Evolutionary conservation across 2,797 vertebrate species (phyloP), one percentile per base, ranked within the genome.

Genomic region (Clarias laeviceps): DNA sequence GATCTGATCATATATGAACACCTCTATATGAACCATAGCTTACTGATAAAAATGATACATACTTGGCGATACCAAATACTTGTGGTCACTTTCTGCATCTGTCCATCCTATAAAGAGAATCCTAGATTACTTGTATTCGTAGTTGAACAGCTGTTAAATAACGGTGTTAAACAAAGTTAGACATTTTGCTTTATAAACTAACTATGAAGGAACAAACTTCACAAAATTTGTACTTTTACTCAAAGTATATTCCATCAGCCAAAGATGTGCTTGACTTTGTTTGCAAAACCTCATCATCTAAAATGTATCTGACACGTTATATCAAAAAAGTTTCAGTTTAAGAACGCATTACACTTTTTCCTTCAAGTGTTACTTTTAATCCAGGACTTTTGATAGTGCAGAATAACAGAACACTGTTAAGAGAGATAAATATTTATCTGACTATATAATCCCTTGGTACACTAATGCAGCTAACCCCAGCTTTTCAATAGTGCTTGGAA

Each of bases 1-100:
- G 12, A 34, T 78, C 3, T 2, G 56, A 14, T 61, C 29, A 37
- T 11, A 79, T 37, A 6, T 1, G n/a, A n/a, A n/a, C 32, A 37
- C 12, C 5, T 37, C 56, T 37, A 61, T 76, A 76, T 76, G 37
- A 78, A 77, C n/a, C 18, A 56, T 15, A 54, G 15, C 15, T 74
- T 40, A 84, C 32, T 81, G 50, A 34, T 22, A 85, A 57, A 77
- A 40, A 24, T 76, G 37, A 87, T 77, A 87, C 90, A 74, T 89
- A 97, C 97, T 94, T 98, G 96, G 80, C 89, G 92, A 93, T 96
- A 97, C 96, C 95, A 97, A 84, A 97, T 91, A 79, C 94, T 97
- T 27, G 94, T 96, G 32, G 95, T 97, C 72, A 97, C 92, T 82
- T 95, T 97, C 91, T 97, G 97, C 82, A 95, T 97, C 83, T 97